phyloP scores from a whole-genome alignment of 2,797 vertebrate genomes.

The Limosa lapponica region DNA sequence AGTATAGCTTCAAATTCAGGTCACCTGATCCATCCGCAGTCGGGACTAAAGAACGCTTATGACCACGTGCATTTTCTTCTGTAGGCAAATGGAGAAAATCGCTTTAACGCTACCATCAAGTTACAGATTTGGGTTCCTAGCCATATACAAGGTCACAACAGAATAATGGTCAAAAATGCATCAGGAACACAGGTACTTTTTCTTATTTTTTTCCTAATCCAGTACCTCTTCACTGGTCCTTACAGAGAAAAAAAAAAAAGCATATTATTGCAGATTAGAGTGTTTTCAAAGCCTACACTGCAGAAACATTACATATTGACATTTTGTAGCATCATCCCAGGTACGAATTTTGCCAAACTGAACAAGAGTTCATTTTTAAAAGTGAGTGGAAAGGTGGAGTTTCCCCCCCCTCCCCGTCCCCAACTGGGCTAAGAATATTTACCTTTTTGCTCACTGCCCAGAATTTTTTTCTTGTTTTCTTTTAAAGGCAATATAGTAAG shows the following conservation, averaged over 20 bases:
- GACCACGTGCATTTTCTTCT: background rate
- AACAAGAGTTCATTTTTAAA: background rate
- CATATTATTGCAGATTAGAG: background rate
- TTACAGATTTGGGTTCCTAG: conserved; percentile 69
- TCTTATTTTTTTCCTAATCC: background rate
- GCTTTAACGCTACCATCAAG: conserved; percentile 40
- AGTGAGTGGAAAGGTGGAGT: background rate
- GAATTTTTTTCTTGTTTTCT: background rate
- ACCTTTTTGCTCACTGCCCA: background rate
- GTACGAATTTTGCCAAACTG: background rate
- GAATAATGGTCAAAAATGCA: conserved; percentile 29
- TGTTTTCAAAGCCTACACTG: background rate
- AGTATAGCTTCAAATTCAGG: background rate
- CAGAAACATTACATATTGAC: background rate
- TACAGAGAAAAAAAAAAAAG: background rate
- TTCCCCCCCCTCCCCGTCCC: background rate
- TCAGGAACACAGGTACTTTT: conserved; percentile 58
- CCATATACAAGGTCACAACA: background rate
- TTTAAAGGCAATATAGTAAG: background rate
- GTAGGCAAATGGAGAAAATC: conserved; percentile 71
- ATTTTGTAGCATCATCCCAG: background rate
- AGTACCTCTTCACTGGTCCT: background rate
- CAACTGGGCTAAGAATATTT: background rate
- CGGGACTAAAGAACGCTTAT: background rate
- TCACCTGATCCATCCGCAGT: background rate